Base-by-base conservation (phyloP, 2,113 vertebrate species). In the Atrichornis clamosus region DNA sequence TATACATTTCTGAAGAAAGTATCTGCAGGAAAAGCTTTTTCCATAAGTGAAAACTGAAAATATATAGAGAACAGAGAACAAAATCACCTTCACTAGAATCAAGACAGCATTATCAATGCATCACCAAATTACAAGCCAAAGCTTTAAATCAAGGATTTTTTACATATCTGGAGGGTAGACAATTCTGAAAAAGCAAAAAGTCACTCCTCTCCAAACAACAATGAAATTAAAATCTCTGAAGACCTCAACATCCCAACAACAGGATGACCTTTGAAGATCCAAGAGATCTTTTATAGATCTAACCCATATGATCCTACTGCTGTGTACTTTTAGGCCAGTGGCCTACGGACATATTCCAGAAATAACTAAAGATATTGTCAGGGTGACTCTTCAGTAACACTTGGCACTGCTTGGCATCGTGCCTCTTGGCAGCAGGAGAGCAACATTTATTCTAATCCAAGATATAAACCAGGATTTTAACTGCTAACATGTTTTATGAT, bases 301-400 rank as follows among this genome's bases (percentile, higher is more conserved):
- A 93, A 65, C 87, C 33, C 78, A 2, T 7, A 33, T n/a, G 76
- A 95, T 90, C 78, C 82, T 39, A 52, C 32, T 83, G 62, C 32
- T 2, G 4, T 4, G 19, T 88, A 94, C 94, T 95, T 96, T 96
- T 87, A 96, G 87, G 84, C 30, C 78, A 77, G 46, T 80, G 75
- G 82, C 89, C 63, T 91, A 59, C 0, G 5, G 96, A 70, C 78
- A 86, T 84, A 80, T 69, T 95, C 94, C 93, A 94, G 72, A 75
- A 95, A 85, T 70, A 93, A 80, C 63, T 46, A 10, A 58, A 93
- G 92, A 95, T 69, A 91, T 9, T 95, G 93, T 70, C 90, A 83
- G 3, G 0, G 42, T 69, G 67, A 80, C 55, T 89, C 76, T 64
- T 68, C 10, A 3, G 81, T 58, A 87, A 85, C 91, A 91, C 74